Evolutionary conservation across 2,113 vertebrate species (phyloP).

Genomic region (Alethe diademata): DNA sequence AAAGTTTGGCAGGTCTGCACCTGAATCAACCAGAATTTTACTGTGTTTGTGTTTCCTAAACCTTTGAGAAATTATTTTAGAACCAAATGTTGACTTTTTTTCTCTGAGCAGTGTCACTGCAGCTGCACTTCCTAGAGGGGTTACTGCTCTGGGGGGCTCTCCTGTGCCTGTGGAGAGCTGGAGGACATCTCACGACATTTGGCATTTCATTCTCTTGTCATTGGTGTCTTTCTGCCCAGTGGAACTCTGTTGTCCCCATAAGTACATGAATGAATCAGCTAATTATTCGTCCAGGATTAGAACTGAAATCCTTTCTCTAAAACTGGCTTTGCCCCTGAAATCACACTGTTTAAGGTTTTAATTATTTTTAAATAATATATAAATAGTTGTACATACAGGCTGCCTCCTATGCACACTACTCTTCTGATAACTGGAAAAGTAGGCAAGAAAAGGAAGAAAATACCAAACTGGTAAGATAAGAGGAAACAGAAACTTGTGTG

Average conservation of each 20-base stretch:
- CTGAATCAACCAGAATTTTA: neutral
- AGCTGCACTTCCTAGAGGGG: neutral
- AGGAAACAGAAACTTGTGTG: neutral
- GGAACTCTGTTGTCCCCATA: constrained; percentile 51
- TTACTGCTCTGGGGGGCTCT: neutral
- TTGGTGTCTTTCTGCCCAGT: constrained; percentile 48
- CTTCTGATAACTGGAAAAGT: neutral
- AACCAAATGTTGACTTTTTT: neutral
- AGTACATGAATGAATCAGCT: constrained; percentile 55
- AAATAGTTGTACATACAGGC: neutral
- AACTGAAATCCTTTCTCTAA: constrained; percentile 48
- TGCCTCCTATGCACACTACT: neutral
- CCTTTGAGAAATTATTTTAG: neutral
- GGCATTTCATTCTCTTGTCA: constrained; percentile 63
- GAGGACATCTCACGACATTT: neutral
- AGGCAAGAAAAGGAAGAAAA: neutral
- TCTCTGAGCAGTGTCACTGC: neutral
- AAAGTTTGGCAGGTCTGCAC: neutral
- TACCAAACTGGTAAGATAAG: fast-evolving
- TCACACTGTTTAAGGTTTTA: neutral
- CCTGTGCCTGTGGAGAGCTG: neutral
- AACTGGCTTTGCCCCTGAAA: neutral
- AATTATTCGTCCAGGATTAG: constrained; percentile 53
- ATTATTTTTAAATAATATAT: constrained; percentile 36
- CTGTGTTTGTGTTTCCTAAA: neutral